phyloP scores from a whole-genome alignment of 2,888 invertebrate genomes.

The Xestobium rufovillosum region DNA sequence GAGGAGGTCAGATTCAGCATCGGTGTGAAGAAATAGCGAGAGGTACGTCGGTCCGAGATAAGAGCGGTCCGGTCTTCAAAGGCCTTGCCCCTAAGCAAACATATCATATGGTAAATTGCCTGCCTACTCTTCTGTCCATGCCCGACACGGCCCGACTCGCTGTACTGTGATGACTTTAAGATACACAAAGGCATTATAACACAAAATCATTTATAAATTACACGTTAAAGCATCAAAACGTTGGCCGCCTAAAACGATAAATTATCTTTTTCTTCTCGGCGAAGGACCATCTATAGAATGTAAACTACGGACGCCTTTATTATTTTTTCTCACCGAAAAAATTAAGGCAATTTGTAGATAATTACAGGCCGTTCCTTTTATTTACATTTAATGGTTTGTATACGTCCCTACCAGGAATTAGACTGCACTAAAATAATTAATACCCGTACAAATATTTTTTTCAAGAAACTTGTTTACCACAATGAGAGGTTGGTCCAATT shows the following conservation, averaged over 20 bases:
- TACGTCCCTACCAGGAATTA: no score
- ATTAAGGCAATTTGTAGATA: background rate
- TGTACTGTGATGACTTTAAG: slow-evolving; percentile 40
- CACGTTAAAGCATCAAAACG: slow-evolving; percentile 44
- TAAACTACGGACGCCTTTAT: background rate
- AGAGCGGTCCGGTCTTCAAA: slow-evolving; percentile 30
- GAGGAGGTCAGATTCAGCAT: slow-evolving; percentile 7
- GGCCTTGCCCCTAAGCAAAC: slow-evolving; percentile 45
- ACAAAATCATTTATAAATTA: slow-evolving; percentile 45
- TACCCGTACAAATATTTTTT: no score
- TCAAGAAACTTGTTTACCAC: no score
- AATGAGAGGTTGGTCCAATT: no score
- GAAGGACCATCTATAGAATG: background rate
- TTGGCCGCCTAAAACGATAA: slow-evolving; percentile 43
- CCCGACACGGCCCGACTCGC: slow-evolving; percentile 33
- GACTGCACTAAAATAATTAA: no score
- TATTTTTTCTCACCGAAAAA: background rate
- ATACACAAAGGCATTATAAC: slow-evolving; percentile 43
- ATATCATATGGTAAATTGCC: slow-evolving; percentile 46
- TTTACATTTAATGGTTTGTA: no score
- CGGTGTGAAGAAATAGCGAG: slow-evolving; percentile 11
- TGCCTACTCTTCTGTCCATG: slow-evolving; percentile 39
- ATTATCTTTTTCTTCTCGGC: slow-evolving; percentile 35
- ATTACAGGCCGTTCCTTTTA: slow-evolving; percentile 1
- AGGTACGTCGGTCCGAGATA: slow-evolving; percentile 14